Evolutionary conservation across 1,140 invertebrate genomes (phyloP).

Genomic region (Brachionus manjavacas): DNA sequence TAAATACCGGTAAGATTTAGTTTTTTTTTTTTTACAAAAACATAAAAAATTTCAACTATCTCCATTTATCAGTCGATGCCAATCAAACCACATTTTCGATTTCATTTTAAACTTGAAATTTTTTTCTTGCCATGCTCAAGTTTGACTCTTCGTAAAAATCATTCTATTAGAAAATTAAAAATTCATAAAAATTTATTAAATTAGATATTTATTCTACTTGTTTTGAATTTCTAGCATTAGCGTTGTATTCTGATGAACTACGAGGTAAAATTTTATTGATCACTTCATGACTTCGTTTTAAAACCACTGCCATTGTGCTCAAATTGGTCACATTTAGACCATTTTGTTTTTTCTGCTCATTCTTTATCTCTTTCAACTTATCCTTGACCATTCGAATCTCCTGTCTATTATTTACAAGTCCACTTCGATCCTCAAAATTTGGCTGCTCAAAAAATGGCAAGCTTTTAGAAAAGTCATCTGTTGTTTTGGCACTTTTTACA

Average conservation of each 20-base stretch:
- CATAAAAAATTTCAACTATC: not conserved
- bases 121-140: not conserved
- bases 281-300: slow-evolving; percentile 6
- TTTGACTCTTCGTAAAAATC: not conserved
- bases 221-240: not conserved
- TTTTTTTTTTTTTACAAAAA: not conserved
- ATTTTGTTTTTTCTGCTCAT: not conserved
- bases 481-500: not conserved
- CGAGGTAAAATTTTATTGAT: not conserved
- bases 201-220: not conserved
- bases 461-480: not conserved
- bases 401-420: not conserved
- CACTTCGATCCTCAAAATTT: not conserved
- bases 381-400: not conserved
- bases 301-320: not conserved
- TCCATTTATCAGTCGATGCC: not conserved
- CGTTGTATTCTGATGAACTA: not conserved
- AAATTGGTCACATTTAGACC: not conserved
- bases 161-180: not conserved
- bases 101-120: not conserved
- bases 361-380: slow-evolving; percentile 6
- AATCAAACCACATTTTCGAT: not conserved
- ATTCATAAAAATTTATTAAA: not conserved
- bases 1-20: not conserved
- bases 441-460: not conserved